Conservation (phyloP, 2,888 invertebrate species). For the Metellina segmentata region DNA sequence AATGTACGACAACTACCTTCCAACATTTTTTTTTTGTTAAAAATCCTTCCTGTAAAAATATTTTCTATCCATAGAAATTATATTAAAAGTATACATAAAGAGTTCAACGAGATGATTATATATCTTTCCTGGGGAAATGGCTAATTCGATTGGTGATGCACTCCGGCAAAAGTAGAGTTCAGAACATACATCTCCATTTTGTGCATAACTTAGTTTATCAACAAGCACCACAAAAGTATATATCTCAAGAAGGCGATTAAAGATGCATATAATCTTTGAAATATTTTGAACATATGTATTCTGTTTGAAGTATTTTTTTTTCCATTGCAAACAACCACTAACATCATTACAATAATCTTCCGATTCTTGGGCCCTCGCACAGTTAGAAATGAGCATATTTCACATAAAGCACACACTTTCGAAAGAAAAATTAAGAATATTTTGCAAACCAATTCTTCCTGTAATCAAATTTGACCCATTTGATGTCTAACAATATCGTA, state of each 20-base stretch:
- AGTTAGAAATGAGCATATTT: not conserved
- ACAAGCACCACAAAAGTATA: conserved; percentile 52
- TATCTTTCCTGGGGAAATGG: too few species aligned
- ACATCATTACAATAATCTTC: not conserved
- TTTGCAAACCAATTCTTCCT: not conserved
- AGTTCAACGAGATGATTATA: too few species aligned
- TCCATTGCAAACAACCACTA: not conserved
- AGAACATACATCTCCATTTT: not conserved
- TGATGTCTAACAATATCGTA: conserved; percentile 22
- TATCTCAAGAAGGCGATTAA: conserved; percentile 19
- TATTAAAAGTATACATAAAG: too few species aligned
- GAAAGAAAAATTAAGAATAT: conserved; percentile 25
- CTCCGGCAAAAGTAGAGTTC: not conserved
- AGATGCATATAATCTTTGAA: not conserved
- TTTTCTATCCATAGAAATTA: too few species aligned
- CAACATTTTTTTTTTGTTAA: too few species aligned
- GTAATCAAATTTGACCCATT: not conserved
- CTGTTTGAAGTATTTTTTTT: not conserved
- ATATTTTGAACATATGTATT: not conserved
- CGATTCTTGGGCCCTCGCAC: not conserved
- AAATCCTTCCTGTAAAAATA: too few species aligned
- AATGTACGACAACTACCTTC: too few species aligned
- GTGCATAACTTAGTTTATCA: conserved; percentile 8
- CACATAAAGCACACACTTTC: not conserved
- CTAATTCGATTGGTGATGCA: not conserved